Base-by-base conservation (phyloP, 2,888 invertebrate species). In the Digitonthophagus gazella region DNA sequence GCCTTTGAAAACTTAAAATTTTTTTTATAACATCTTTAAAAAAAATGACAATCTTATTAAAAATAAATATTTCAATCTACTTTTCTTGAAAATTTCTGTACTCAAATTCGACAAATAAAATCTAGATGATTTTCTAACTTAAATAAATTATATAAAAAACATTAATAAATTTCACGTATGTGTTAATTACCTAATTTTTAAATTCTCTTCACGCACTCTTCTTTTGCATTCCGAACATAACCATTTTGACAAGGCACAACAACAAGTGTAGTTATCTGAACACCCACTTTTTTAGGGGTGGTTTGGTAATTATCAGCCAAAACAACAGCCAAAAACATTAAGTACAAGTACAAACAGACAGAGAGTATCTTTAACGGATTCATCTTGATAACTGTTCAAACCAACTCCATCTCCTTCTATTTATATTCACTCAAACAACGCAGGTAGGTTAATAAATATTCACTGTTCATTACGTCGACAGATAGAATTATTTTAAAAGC, bases 201-300 rank as follows among this genome's bases (percentile, higher is more conserved):
- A 11, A 58, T 15, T 66, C 22, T 18, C 58, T 15, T 18, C 15
- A 67, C 67, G 20, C 71, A 71, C 1, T 16, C 15, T 54, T 68
- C 68, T 15, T 67, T 65, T 15, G 67, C 61, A 11, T n/a, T n/a
- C n/a, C 67, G 55, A 6, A 70, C 58, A 19, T 71, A 71, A 6
- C 72, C 70, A 16, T 68, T 63, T 58, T 57, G 44, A 19, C 73
- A 73, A n/a, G 68, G 68, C 1, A 64, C 64, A 20, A 20, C 11
- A 57, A 72, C 57, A 3, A 72, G 54, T 8, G 6, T 44, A 8
- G 28, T 8, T 2, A 11, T 44, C 6, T 44, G 8, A 44, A 44
- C 28, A 44, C 11, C 28, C 28, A 44, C 28, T n/a, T n/a, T n/a
- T n/a, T n/a, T n/a, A n/a, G n/a, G n/a, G 6, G 28, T 8, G 6